Conservation (phyloP, 1,140 invertebrate species). For the Octopus bimaculoides region DNA sequence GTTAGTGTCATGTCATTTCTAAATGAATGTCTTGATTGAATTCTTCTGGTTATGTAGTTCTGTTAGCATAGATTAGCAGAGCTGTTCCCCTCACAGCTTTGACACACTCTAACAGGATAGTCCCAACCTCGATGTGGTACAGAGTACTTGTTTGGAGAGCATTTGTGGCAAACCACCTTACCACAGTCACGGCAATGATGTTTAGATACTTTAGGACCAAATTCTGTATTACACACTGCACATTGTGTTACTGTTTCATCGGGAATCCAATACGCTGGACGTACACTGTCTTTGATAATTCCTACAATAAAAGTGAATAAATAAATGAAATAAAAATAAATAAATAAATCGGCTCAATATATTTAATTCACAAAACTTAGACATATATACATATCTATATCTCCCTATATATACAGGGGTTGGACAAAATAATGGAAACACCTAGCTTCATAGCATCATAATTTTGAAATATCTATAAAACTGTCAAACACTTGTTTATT, state of each 20-base stretch:
- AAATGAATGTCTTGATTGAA: too few species aligned
- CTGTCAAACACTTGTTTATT: too few species aligned
- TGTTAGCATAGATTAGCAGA: too few species aligned
- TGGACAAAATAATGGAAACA: too few species aligned
- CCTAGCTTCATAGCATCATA: too few species aligned
- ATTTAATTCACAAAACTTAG: too few species aligned
- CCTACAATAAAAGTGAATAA: constrained; percentile 55
- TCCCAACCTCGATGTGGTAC: constrained; percentile 60
- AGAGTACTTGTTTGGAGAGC: constrained; percentile 51
- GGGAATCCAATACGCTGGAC: constrained; percentile 78
- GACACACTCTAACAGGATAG: constrained; percentile 58
- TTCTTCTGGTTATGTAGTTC: too few species aligned
- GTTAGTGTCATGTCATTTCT: too few species aligned
- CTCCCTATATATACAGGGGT: too few species aligned
- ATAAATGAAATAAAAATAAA: background rate
- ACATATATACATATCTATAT: too few species aligned
- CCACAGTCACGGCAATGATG: constrained; percentile 74
- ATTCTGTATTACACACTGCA: constrained; percentile 65
- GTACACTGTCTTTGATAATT: constrained; percentile 74
- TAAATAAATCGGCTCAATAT: too few species aligned
- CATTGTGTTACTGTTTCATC: constrained; percentile 71
- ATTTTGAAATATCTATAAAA: too few species aligned
- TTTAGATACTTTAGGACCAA: constrained; percentile 62
- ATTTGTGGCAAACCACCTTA: constrained; percentile 58
- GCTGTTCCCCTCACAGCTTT: constrained; percentile 43